phyloP scores from a whole-genome alignment of 2,888 invertebrate species.

The Biston stratarius region DNA sequence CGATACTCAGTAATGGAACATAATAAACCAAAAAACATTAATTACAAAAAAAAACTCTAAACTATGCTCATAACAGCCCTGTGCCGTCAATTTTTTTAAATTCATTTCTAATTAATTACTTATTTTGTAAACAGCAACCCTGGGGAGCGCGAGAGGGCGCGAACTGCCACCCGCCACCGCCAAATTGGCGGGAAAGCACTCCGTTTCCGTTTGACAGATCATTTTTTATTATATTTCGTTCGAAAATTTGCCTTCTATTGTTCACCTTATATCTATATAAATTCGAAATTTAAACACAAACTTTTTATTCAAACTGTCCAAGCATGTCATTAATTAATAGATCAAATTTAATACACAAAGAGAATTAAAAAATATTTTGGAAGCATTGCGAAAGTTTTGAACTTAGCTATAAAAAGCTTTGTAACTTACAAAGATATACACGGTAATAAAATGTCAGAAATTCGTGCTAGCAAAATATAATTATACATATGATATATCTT shows the following conservation, averaged over 20 bases:
- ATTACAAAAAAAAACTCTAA: background rate
- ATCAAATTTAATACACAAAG: no score
- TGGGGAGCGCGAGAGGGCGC: slow-evolving; percentile 64
- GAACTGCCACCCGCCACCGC: slow-evolving; percentile 57
- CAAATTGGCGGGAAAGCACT: slow-evolving; percentile 82
- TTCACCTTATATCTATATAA: slow-evolving; percentile 77
- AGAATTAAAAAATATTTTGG: no score
- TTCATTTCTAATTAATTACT: slow-evolving; percentile 30
- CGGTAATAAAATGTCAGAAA: no score
- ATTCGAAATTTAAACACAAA: slow-evolving; percentile 54
- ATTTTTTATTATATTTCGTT: slow-evolving; percentile 77
- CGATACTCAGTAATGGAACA: no score
- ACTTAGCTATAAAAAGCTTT: no score
- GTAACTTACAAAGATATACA: no score
- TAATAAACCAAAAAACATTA: no score
- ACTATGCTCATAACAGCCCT: background rate
- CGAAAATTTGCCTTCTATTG: slow-evolving; percentile 74
- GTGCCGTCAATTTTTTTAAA: slow-evolving; percentile 9
- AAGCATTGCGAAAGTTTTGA: no score
- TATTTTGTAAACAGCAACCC: slow-evolving; percentile 59
- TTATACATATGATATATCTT: no score
- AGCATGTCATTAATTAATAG: no score
- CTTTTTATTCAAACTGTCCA: no score
- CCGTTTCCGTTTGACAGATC: slow-evolving; percentile 78
- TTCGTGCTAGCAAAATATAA: no score